These are phyloP conservation scores for Gephyroberyx darwinii DNA, from an alignment of 2,797 vertebrate genomes.

Conservation along the genomic window DNA sequence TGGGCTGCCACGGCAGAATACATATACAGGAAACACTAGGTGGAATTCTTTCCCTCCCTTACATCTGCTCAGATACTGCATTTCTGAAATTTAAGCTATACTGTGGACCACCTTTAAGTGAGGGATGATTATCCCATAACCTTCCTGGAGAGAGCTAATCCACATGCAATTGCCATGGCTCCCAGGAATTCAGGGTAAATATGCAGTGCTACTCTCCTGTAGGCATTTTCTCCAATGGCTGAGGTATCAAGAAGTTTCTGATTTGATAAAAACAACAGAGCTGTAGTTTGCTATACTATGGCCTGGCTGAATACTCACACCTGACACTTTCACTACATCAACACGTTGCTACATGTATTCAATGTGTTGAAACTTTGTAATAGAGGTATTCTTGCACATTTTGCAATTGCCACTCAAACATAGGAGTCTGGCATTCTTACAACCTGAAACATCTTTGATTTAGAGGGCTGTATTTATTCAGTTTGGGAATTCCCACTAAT, in stretches of 20 bases:
- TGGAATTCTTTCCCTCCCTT: constrained; percentile 29
- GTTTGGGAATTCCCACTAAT: too few relatives aligned
- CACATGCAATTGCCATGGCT: constrained; percentile 70
- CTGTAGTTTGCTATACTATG: neutral
- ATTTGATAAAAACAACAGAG: constrained; percentile 11
- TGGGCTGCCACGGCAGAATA: too few relatives aligned
- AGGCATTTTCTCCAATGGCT: constrained; percentile 15
- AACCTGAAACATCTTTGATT: too few relatives aligned
- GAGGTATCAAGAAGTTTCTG: constrained; percentile 20
- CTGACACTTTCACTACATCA: neutral
- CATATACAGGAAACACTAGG: neutral
- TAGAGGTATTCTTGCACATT: neutral
- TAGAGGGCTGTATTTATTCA: too few relatives aligned
- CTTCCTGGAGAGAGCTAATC: constrained; percentile 65
- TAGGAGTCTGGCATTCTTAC: too few relatives aligned
- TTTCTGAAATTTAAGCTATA: constrained; percentile 37
- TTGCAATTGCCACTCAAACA: too few relatives aligned
- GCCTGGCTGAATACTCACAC: neutral
- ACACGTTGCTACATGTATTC: neutral
- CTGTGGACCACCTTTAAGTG: constrained; percentile 36
- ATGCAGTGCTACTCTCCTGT: constrained; percentile 46
- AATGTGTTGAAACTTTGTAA: neutral
- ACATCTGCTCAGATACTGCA: constrained; percentile 33
- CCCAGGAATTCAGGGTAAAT: constrained; percentile 73
- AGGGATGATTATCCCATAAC: constrained; percentile 48